A percentile compares a stretch with the other conserved stretches of the same genome.
Evolutionary conservation across 2,888 invertebrate genomes (phyloP).

Genomic region (Drosophila prolongata): DNA sequence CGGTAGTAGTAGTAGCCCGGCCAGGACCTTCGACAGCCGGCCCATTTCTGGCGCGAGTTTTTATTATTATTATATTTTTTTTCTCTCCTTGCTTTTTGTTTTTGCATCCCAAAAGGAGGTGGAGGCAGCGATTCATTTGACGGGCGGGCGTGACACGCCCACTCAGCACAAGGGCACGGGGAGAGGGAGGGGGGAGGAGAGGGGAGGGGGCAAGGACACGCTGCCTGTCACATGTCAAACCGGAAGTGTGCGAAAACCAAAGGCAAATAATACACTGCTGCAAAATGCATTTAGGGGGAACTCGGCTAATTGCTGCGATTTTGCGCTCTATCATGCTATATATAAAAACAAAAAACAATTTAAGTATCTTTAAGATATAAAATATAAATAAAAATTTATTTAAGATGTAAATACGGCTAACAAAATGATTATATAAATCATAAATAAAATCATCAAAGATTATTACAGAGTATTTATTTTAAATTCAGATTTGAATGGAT

Average conservation of each 20-base stretch:
- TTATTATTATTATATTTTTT: constrained; percentile 53
- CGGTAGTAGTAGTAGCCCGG: constrained; percentile 13
- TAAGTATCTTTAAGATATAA: background rate
- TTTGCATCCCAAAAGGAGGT: constrained; percentile 29
- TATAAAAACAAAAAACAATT: background rate
- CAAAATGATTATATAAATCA: too few relatives aligned
- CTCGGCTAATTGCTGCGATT: background rate
- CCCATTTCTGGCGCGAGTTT: constrained; percentile 71
- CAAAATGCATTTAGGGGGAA: constrained; percentile 6
- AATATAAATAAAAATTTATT: too few relatives aligned
- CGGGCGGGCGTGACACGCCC: constrained; percentile 74
- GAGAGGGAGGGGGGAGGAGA: constrained; percentile 4
- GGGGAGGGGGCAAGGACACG: constrained; percentile 45
- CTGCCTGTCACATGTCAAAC: constrained; percentile 81
- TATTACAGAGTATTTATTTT: too few relatives aligned
- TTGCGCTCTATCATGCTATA: background rate
- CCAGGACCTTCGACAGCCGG: constrained; percentile 59
- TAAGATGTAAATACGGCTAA: too few relatives aligned
- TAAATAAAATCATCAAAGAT: too few relatives aligned
- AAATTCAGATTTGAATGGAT: too few relatives aligned
- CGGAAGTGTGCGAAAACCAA: constrained; percentile 71
- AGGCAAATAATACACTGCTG: constrained; percentile 31
- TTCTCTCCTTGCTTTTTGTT: constrained; percentile 12
- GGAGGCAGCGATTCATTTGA: constrained; percentile 71
- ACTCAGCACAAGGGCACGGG: constrained; percentile 33